phyloP scores from a whole-genome alignment of 2,113 vertebrate species.

The Willisornis vidua region DNA sequence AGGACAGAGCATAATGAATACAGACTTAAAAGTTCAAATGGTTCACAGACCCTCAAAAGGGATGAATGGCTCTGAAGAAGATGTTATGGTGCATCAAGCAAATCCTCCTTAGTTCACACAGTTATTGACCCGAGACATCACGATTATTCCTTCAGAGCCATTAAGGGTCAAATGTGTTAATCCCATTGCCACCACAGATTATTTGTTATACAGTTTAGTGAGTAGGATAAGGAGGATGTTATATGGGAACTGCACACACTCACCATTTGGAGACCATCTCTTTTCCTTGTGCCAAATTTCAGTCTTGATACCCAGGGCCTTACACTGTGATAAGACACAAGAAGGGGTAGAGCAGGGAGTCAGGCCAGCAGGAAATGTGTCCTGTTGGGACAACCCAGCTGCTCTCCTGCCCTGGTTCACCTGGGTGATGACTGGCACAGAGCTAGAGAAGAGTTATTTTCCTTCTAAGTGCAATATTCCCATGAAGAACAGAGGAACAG shows the following conservation, averaged over 20 bases:
- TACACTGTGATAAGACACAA: neutral
- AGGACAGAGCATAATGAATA: constrained; percentile 3
- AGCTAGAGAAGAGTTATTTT: neutral
- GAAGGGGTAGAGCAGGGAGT: neutral
- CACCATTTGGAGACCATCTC: neutral
- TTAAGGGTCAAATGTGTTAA: constrained; percentile 60
- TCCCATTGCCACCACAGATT: constrained; percentile 53
- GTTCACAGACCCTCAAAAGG: constrained; percentile 38
- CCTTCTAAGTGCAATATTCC: neutral
- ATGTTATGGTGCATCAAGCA: constrained; percentile 35
- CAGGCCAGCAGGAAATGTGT: neutral
- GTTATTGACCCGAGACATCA: constrained; percentile 58
- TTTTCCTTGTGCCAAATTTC: neutral
- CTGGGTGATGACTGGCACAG: neutral
- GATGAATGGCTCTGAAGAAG: constrained; percentile 14
- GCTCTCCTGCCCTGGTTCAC: neutral
- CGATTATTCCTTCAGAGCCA: constrained; percentile 54
- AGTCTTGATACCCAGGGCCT: neutral
- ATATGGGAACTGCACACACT: neutral
- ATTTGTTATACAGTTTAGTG: constrained; percentile 54
- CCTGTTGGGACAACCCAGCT: neutral
- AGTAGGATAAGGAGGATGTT: constrained; percentile 17
- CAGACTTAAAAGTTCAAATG: constrained; percentile 35
- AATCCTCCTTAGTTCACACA: constrained; percentile 55
- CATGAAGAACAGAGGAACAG: neutral